Evolutionary conservation across 1,140 invertebrate genomes (phyloP).

Genomic region (Anadara kagoshimensis): DNA sequence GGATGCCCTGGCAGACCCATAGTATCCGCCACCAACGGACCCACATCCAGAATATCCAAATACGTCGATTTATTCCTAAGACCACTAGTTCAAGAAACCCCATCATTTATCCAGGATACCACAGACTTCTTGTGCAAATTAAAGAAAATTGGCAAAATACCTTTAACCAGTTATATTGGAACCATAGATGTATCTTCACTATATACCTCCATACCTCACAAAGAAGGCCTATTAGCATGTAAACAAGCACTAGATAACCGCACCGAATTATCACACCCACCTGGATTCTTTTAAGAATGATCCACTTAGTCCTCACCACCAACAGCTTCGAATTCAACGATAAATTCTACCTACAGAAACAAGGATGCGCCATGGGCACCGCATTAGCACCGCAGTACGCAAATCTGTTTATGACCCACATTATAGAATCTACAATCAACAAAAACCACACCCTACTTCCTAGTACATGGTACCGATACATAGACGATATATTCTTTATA

Average conservation of each 20-base stretch:
- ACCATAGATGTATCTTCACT: constrained; percentile 11
- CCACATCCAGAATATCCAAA: background rate
- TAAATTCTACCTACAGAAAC: too few species aligned
- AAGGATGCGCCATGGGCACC: too few species aligned
- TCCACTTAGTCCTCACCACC: too few species aligned
- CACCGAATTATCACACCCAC: too few species aligned
- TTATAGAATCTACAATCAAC: too few species aligned
- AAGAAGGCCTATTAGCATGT: constrained; percentile 7
- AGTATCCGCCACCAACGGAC: background rate
- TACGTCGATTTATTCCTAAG: constrained; percentile 9
- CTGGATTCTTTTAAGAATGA: too few species aligned
- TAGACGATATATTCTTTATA: too few species aligned
- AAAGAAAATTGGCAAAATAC: background rate
- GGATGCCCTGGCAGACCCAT: background rate
- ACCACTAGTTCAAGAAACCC: constrained; percentile 1
- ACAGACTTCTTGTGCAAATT: constrained; percentile 7
- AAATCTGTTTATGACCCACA: too few species aligned
- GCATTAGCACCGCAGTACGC: too few species aligned
- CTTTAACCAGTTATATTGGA: background rate
- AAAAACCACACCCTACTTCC: too few species aligned
- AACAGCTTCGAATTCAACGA: too few species aligned
- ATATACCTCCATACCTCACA: constrained; percentile 13
- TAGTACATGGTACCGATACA: too few species aligned
- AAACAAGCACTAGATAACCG: constrained; percentile 3
- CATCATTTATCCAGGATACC: constrained; percentile 18